Conservation (phyloP, 2,888 invertebrate genomes). For the Plagiodera versicolora region DNA sequence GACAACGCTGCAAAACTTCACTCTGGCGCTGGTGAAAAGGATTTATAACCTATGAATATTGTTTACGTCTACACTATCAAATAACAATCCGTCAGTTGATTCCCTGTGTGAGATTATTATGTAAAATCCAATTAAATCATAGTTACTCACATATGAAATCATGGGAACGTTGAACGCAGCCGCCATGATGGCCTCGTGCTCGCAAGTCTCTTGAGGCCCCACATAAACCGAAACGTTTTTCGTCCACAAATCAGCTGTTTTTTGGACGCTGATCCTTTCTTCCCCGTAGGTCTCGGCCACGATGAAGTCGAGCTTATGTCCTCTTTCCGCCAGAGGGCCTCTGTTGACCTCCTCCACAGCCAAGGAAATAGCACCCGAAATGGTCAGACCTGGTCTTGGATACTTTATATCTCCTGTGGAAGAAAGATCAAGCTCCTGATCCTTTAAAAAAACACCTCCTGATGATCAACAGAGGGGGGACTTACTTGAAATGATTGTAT, state of each 20-base stretch:
- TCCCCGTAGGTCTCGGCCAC: constrained; percentile 91
- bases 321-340: constrained; percentile 57
- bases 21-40: no score
- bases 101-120: no score
- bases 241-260: constrained; percentile 83
- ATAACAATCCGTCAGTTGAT: no score
- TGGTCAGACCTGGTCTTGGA: constrained; percentile 71
- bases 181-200: constrained; percentile 91
- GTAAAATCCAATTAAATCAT: no score
- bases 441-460: no score
- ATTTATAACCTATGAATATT: no score
- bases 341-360: constrained; percentile 81
- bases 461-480: no score
- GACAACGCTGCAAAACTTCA: no score
- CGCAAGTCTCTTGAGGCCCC: constrained; percentile 88
- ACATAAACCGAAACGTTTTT: constrained; percentile 85
- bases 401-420: constrained; percentile 72
- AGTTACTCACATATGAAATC: constrained; percentile 92
- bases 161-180: constrained; percentile 92
- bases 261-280: constrained; percentile 81
- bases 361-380: constrained; percentile 83
- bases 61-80: no score
- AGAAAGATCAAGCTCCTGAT: no score
- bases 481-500: no score
- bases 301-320: constrained; percentile 75